A percentile compares a stretch with the other conserved stretches of the same genome.
Conservation (phyloP, 2,797 vertebrate species). For the Lacerta agilis region DNA sequence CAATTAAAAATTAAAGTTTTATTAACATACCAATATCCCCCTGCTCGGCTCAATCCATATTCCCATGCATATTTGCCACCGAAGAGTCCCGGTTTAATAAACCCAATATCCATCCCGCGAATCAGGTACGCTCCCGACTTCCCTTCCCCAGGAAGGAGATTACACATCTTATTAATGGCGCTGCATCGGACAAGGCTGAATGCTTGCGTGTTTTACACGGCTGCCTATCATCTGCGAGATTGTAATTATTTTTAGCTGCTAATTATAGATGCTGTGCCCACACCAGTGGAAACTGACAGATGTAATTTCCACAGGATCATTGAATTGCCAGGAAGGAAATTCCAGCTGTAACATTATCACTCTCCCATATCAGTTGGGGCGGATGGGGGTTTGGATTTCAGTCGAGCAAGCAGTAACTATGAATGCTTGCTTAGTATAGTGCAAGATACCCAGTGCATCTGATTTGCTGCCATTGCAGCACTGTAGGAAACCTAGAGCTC, state of each 20-base stretch:
- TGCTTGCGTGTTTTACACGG: slow-evolving; percentile 43
- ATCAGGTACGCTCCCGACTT: slow-evolving; percentile 18
- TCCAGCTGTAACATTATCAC: neutral
- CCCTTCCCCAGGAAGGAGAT: slow-evolving; percentile 33
- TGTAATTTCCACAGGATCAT: slow-evolving; percentile 33
- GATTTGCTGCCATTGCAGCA: neutral
- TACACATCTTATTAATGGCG: slow-evolving; percentile 54
- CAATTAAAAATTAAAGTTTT: slow-evolving; percentile 59
- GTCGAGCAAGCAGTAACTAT: neutral
- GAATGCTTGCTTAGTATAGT: neutral
- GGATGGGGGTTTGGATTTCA: neutral
- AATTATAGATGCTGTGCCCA: slow-evolving; percentile 36
- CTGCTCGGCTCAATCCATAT: slow-evolving; percentile 21
- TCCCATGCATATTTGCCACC: slow-evolving; percentile 29
- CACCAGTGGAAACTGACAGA: slow-evolving; percentile 27
- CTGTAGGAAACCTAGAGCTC: neutral
- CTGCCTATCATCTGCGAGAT: slow-evolving; percentile 42
- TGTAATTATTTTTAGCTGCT: slow-evolving; percentile 63
- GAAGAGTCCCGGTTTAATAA: slow-evolving; percentile 51
- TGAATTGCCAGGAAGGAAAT: slow-evolving; percentile 26
- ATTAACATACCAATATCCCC: slow-evolving; percentile 36
- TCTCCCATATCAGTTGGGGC: neutral
- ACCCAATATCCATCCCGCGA: slow-evolving; percentile 6
- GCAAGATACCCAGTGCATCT: neutral
- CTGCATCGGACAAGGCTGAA: slow-evolving; percentile 40